These are phyloP conservation scores for Bombyx huttoni DNA, from an alignment of 2,888 invertebrate species.

Conservation along the genomic window DNA sequence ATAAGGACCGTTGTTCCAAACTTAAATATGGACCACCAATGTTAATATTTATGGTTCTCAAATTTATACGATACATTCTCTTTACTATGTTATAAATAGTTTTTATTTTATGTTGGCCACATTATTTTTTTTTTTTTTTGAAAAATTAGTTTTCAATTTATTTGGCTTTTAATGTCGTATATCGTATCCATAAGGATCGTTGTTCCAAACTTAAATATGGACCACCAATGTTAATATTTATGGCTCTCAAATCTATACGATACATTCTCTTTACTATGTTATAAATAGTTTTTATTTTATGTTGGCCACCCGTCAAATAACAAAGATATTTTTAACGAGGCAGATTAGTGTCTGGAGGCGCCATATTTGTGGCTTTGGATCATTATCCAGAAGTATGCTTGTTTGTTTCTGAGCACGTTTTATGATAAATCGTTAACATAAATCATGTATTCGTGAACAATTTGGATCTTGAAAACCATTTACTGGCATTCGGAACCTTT, in stretches of 20 bases:
- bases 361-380: conserved; percentile 22
- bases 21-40: conserved; percentile 44
- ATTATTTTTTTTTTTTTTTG: conserved; percentile 20
- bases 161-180: conserved; percentile 26
- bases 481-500: neutral
- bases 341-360: conserved; percentile 22
- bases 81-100: conserved; percentile 55
- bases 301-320: conserved; percentile 54
- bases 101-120: conserved; percentile 51
- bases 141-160: conserved; percentile 31
- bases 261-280: conserved; percentile 48
- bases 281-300: conserved; percentile 60
- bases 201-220: conserved; percentile 51
- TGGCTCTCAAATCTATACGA: conserved; percentile 41
- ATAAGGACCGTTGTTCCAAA: conserved; percentile 38
- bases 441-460: conserved; percentile 11
- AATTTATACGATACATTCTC: conserved; percentile 49
- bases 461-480: conserved; percentile 14
- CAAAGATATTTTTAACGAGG: conserved; percentile 52
- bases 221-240: conserved; percentile 58
- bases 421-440: conserved; percentile 15
- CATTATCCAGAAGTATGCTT: neutral
- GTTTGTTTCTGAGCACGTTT: conserved; percentile 22
- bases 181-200: conserved; percentile 30
- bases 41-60: conserved; percentile 62